Base-by-base conservation (phyloP, 2,888 invertebrate species). In the Sinhomidia bicolor region DNA sequence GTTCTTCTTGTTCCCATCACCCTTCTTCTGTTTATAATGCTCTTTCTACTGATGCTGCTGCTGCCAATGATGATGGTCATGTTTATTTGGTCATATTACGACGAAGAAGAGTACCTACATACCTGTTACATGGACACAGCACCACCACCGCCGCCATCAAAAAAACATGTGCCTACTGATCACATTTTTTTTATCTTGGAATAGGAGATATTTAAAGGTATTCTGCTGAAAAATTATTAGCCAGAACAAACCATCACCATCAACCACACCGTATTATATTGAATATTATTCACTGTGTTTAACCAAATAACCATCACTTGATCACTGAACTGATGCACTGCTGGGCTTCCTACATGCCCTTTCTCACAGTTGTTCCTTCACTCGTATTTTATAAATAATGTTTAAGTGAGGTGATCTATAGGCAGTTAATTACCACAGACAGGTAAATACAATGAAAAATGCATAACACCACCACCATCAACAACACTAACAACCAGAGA, bases 371-470 rank as follows among this genome's bases (percentile, higher is more conserved):
- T 60, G 6, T 26, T 60, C 36, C 36, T 20, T 62, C n/a, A n/a
- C n/a, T n/a, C n/a, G n/a, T n/a, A n/a, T n/a, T n/a, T n/a, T n/a
- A n/a, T n/a, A n/a, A 51, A 17, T 41, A 4, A 20, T 20, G 0
- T 4, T 17, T 41, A 29, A n/a, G 32, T 36, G 36, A 17, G 20
- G 68, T 71, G 68, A 71, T 71, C 41, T 71, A 36, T 71, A 71
- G 68, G 68, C 41, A 51, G 76, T 76, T 76, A 76, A 76, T 76
- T 76, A 51, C 76, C 51, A 41, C 80, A 80, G 62, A 62, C 80
- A 80, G 76, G 76, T 76, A 76, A 76, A 51, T 26, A 80, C 80
- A 80, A 80, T 80, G 80, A 60, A 80, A 80, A 62, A 62, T 80
- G 57, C 41, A 60, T 80, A 80, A 80, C 76, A 76, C 76, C 20